Conservation (phyloP, 2,888 invertebrate genomes). For the Drosophila stalkeri region DNA sequence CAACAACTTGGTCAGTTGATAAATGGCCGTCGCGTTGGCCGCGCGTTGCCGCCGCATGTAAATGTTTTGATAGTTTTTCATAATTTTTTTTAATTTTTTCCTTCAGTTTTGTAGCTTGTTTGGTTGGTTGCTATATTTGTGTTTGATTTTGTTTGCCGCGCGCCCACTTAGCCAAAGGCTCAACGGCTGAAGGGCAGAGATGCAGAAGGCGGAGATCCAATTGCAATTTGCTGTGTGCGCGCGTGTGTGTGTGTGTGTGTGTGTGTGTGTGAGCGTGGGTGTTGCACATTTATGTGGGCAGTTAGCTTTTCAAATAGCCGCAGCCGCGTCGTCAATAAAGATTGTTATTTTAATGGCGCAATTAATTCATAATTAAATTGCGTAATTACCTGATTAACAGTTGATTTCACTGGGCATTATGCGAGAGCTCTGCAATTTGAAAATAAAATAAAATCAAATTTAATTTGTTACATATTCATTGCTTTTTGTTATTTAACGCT, state of each 20-base stretch:
- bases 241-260: neutral
- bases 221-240: slow-evolving; percentile 19
- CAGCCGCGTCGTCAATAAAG: slow-evolving; percentile 68
- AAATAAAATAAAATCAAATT: neutral
- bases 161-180: slow-evolving; percentile 39
- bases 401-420: slow-evolving; percentile 44
- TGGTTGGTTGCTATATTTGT: slow-evolving; percentile 53
- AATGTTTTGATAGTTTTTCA: slow-evolving; percentile 82
- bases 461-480: neutral
- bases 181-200: neutral
- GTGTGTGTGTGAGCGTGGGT: slow-evolving; percentile 33
- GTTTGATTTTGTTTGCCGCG: slow-evolving; percentile 68
- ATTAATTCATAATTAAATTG: slow-evolving; percentile 79
- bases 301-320: slow-evolving; percentile 73
- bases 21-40: slow-evolving; percentile 74
- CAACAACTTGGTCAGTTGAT: slow-evolving; percentile 74
- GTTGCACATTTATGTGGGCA: slow-evolving; percentile 74
- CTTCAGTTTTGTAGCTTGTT: slow-evolving; percentile 47
- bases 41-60: slow-evolving; percentile 63
- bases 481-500: neutral
- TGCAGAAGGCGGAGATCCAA: slow-evolving; percentile 3
- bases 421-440: slow-evolving; percentile 4
- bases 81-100: slow-evolving; percentile 61
- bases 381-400: slow-evolving; percentile 72
- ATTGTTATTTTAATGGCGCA: slow-evolving; percentile 74